Base-by-base conservation (phyloP, 2,797 vertebrate genomes). In the Danionella dracula region DNA sequence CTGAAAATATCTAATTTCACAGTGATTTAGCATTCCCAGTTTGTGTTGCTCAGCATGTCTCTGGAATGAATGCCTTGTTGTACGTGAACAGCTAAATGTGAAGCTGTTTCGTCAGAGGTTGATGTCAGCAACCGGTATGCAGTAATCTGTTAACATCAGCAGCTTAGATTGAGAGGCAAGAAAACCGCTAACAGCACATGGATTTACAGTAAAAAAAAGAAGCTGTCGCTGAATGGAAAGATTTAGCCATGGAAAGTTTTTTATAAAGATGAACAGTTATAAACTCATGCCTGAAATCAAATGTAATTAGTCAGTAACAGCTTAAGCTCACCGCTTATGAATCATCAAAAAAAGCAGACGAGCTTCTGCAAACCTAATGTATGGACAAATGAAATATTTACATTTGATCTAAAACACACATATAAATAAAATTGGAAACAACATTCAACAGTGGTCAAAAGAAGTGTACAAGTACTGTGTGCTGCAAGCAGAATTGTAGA, bases 1-100 rank as follows among this genome's bases (percentile, higher is more conserved):
- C 37, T 44, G 38, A 53, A 64, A 53, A 42, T 15, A 65, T 45
- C 38, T 48, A 21, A 66, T 66, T 66, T 55, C 20, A 42, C 29
- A 54, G 62, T 35, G 49, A 66, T 66, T 55, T 55, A 46, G 62
- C 12, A 2, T 20, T 40, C 34, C 10, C 12, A 20, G 21, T 23
- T 48, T 41, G 34, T 31, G 31, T 12, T 40, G 34, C 42, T 66
- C 41, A 49, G 32, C 35, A 40, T 46, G 10, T 23, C 41, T 32
- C 53, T 38, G 32, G 42, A 55, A 31, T 56, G 21, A 66, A 34
- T 44, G 61, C 40, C 15, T 55, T 41, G 41, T 19, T 48, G 16
- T 40, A 8, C 6, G 8, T 29, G n/a, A 6, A 27, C 12, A 66
- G 42, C 12, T 57, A 9, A 38, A 31, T 38, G 37, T n/a, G 8